phyloP scores from a whole-genome alignment of 2,797 vertebrate species.

The Oceanodroma leucorhoa region DNA sequence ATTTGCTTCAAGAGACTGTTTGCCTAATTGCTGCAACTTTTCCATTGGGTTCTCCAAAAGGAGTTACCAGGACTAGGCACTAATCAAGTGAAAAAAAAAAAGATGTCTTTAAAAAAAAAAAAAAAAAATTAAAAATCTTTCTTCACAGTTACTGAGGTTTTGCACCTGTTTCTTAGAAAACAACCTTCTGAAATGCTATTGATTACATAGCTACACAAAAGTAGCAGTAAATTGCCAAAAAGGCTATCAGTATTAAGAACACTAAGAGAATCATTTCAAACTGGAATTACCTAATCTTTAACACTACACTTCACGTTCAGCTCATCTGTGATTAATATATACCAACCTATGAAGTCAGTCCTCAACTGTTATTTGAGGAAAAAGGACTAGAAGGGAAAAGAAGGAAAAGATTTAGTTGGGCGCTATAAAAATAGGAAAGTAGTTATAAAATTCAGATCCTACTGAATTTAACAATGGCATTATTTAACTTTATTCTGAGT shows the following conservation, averaged over 20 bases:
- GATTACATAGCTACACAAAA: neutral
- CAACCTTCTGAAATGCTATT: neutral
- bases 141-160: neutral
- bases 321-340: neutral
- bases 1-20: neutral
- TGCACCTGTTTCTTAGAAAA: neutral
- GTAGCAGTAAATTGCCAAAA: neutral
- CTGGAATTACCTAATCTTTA: neutral
- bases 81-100: neutral
- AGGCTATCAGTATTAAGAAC: neutral
- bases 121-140: neutral
- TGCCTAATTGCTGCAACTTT: neutral
- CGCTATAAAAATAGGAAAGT: neutral
- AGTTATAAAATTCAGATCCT: neutral
- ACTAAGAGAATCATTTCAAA: neutral
- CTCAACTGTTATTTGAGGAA: neutral
- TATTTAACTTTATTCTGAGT: conserved; percentile 4
- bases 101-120: neutral
- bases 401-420: neutral
- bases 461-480: neutral
- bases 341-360: neutral
- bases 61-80: neutral
- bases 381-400: neutral
- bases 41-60: neutral
- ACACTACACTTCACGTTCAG: neutral